A percentile compares a stretch with the other conserved stretches of the same genome.
Conservation (phyloP, 2,888 invertebrate species). For the Bugula neritina region DNA sequence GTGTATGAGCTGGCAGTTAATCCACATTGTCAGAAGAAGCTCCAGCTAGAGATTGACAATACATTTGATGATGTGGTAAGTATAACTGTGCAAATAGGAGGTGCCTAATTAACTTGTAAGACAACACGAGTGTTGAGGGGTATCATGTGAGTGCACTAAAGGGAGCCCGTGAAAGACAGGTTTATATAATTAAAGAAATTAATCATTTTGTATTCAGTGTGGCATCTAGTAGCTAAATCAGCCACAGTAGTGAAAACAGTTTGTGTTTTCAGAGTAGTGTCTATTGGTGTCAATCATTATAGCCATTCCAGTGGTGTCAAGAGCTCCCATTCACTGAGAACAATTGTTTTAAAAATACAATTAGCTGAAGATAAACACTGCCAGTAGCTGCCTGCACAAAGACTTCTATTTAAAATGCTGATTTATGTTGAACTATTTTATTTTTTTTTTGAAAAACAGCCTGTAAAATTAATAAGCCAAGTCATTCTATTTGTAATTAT, state of each 20-base stretch:
- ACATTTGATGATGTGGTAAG: constrained; percentile 38
- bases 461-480: neutral
- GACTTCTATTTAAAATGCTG: neutral
- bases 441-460: neutral
- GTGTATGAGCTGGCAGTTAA: constrained; percentile 55
- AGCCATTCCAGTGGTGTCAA: neutral
- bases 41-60: constrained; percentile 53
- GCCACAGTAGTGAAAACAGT: no score
- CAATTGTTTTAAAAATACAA: neutral
- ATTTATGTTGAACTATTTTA: neutral
- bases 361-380: constrained; percentile 12
- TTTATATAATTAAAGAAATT: no score
- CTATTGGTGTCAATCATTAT: neutral
- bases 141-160: no score
- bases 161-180: no score
- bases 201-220: no score
- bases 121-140: neutral
- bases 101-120: neutral
- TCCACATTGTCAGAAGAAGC: constrained; percentile 52
- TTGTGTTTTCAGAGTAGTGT: no score
- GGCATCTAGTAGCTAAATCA: no score
- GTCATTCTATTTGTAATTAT: no score
- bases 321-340: neutral
- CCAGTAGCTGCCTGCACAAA: neutral
- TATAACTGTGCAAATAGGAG: no score